Base-by-base conservation (phyloP, 2,888 invertebrate genomes). In the Neoscelio sp. region DNA sequence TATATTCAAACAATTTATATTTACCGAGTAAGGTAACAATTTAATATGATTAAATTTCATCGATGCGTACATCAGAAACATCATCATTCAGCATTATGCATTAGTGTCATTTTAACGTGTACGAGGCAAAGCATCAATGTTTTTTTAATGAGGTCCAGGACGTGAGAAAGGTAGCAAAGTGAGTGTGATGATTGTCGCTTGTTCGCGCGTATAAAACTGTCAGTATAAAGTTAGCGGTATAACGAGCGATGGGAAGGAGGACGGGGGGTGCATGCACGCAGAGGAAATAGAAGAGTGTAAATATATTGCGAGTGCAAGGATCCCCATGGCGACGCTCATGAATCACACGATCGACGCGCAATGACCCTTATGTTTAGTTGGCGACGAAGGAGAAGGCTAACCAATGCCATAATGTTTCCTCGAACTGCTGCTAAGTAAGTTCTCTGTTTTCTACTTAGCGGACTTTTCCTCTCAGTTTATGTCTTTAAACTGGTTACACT, bases 261-360 rank as follows among this genome's bases (percentile, higher is more conserved):
- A 42, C 18, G 26, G 70, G 50, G 62, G 40, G 23, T 10, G 46
- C 6, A 35, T 48, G 73, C 71, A 46, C 60, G 65, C 67, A 46
- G 58, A 30, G 58, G 60, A 67, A 67, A 75, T 58, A 75, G 62
- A n/a, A 40, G 48, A 44, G 44, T 38, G 52, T 52, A 33, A 48
- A 64, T 70, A 40, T 56, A 70, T 48, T 58, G 44, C 60, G 46
- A 64, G 60, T 60, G 50, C 67, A 60, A 70, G 65, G 70, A 80
- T 78, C 77, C 78, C 80, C 78, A 75, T 75, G 75, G 78, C 80
- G 80, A 81, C 76, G 74, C 80, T 85, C 85, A 81, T 85, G 85
- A 85, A 86, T 85, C 84, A 85, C 83, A 83, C 85, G 86, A 87
- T 87, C 86, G 87, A 87, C 85, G 86, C 84, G 82, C 85, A 82